These are phyloP conservation scores for Anarrhichthys ocellatus DNA, from an alignment of 2,113 vertebrate species.

Conservation along the genomic window DNA sequence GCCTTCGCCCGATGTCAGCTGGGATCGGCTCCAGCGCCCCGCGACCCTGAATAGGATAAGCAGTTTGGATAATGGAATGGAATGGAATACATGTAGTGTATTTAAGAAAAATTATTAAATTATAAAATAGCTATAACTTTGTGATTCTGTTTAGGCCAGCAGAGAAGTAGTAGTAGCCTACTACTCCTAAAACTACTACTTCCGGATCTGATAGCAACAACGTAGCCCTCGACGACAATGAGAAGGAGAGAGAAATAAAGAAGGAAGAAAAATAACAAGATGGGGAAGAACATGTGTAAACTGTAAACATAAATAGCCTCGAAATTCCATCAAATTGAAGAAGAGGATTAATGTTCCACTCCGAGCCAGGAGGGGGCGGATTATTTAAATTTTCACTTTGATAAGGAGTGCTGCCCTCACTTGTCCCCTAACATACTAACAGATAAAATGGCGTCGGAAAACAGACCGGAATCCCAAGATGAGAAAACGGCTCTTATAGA, in stretches of 20 bases:
- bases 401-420: conserved; percentile 2
- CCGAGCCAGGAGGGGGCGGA: conserved; percentile 52
- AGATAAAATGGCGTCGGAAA: conserved; percentile 81
- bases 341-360: background rate
- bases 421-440: conserved; percentile 38
- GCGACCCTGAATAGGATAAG: too few relatives aligned
- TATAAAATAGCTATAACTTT: too few relatives aligned
- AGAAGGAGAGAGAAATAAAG: background rate
- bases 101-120: too few relatives aligned
- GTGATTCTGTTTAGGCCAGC: too few relatives aligned
- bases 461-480: conserved; percentile 54
- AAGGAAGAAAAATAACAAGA: background rate
- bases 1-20: too few relatives aligned
- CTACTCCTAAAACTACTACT: background rate
- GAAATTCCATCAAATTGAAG: background rate
- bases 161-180: too few relatives aligned
- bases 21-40: too few relatives aligned
- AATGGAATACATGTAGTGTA: too few relatives aligned
- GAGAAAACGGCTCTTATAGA: conserved; percentile 66
- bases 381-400: rapidly evolving
- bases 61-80: too few relatives aligned
- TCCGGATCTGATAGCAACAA: background rate
- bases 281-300: background rate
- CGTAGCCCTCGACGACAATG: background rate
- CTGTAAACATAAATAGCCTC: background rate